A percentile compares a stretch with the other conserved stretches of the same genome.
Evolutionary conservation across 1,140 invertebrate species (phyloP).

Genomic region (Trinorchestia longiramus): DNA sequence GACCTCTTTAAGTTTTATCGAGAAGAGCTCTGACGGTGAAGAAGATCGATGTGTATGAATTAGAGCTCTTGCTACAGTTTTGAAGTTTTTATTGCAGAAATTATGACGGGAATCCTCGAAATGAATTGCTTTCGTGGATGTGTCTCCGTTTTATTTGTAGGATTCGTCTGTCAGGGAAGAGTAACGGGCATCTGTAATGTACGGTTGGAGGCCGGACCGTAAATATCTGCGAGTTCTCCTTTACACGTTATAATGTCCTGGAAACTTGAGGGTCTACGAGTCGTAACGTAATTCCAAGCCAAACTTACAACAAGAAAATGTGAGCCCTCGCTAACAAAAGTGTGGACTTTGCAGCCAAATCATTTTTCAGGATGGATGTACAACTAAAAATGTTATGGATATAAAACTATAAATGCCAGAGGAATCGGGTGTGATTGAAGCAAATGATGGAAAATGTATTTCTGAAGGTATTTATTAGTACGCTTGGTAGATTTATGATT

Average conservation of each 20-base stretch:
- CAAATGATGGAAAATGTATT: neutral
- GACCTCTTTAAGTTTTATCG: slow-evolving; percentile 18
- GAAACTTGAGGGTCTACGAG: slow-evolving; percentile 45
- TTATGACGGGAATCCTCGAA: slow-evolving; percentile 48
- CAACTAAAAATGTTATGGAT: neutral
- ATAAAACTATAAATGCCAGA: neutral
- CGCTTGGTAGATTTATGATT: neutral
- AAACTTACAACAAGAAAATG: slow-evolving; percentile 34
- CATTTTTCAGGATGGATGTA: neutral
- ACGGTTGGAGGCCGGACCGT: slow-evolving; percentile 11
- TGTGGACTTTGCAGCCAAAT: neutral
- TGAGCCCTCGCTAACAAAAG: slow-evolving; percentile 14
- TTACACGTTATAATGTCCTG: slow-evolving; percentile 55
- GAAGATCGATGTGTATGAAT: slow-evolving; percentile 45
- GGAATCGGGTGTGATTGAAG: neutral
- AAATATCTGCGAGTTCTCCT: slow-evolving; percentile 45
- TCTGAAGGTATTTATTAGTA: neutral
- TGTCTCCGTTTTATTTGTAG: slow-evolving; percentile 52
- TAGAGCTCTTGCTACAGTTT: slow-evolving; percentile 49
- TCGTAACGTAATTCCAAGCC: slow-evolving; percentile 43
- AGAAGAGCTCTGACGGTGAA: slow-evolving; percentile 7
- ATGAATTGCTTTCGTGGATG: slow-evolving; percentile 51
- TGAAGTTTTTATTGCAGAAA: slow-evolving; percentile 49
- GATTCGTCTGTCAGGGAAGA: slow-evolving; percentile 48
- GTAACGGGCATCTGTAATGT: slow-evolving; percentile 24